Percentiles rank a stretch among this genome's conserved stretches.
These are phyloP conservation scores for Carterocephalus palaemon DNA, from an alignment of 2,888 invertebrate genomes.

Conservation along the genomic window DNA sequence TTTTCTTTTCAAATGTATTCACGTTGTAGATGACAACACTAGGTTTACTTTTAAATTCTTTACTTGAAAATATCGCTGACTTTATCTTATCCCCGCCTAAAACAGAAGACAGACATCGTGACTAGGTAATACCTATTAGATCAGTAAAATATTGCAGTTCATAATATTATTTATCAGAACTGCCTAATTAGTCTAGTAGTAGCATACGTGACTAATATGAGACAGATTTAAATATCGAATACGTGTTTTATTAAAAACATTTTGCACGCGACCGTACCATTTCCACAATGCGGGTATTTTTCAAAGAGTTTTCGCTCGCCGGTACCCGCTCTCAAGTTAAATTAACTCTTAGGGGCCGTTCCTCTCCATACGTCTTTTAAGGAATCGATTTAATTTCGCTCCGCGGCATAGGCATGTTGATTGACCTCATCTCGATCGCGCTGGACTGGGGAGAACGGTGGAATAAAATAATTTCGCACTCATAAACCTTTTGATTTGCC, in stretches of 20 bases:
- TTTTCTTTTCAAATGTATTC: too few relatives aligned
- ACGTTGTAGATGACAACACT: neutral
- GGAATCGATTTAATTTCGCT: neutral
- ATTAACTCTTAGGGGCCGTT: constrained; percentile 30
- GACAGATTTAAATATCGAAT: too few relatives aligned
- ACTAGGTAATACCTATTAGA: too few relatives aligned
- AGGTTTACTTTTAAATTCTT: neutral
- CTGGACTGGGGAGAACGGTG: neutral
- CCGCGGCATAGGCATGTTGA: neutral
- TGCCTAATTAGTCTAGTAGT: too few relatives aligned
- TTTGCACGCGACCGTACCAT: too few relatives aligned
- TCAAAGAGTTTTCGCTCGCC: constrained; percentile 4
- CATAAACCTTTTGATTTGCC: too few relatives aligned
- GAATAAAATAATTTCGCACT: too few relatives aligned
- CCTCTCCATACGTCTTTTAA: constrained; percentile 28
- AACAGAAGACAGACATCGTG: too few relatives aligned
- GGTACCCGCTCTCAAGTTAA: constrained; percentile 31
- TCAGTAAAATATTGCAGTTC: too few relatives aligned
- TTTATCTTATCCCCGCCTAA: neutral
- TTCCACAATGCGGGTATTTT: too few relatives aligned
- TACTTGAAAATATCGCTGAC: neutral
- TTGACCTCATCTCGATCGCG: neutral
- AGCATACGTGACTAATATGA: too few relatives aligned
- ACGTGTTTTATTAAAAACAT: neutral
- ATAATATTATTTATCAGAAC: too few relatives aligned